Conservation (phyloP, 2,888 invertebrate species). For the Odontocerum albicorne region DNA sequence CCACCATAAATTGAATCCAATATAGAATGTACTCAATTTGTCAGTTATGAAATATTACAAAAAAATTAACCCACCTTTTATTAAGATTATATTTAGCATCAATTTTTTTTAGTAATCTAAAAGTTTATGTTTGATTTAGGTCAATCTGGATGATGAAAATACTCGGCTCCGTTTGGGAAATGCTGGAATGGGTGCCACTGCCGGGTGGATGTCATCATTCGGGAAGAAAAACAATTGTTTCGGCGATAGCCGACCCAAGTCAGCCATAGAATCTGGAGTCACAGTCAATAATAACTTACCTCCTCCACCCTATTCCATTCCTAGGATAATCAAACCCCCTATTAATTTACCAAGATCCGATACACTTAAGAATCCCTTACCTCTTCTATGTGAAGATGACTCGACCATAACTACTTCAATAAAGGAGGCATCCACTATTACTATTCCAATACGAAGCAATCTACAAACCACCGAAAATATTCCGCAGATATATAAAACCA, state of each 20-base stretch:
- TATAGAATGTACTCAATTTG: no score
- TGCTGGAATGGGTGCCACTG: slow-evolving; percentile 34
- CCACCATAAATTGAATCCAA: no score
- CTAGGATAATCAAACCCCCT: slow-evolving; percentile 32
- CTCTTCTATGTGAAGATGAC: slow-evolving; percentile 32
- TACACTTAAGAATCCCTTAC: slow-evolving; percentile 19
- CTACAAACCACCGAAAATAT: slow-evolving; percentile 41
- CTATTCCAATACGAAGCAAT: slow-evolving; percentile 53
- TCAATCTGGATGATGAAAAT: slow-evolving; percentile 46
- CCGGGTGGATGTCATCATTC: slow-evolving; percentile 32
- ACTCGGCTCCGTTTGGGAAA: slow-evolving; percentile 35
- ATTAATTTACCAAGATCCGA: slow-evolving; percentile 14
- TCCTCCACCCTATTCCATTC: slow-evolving; percentile 20
- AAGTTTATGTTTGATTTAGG: slow-evolving; percentile 36
- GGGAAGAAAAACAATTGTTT: slow-evolving; percentile 36
- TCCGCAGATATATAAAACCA: slow-evolving; percentile 57
- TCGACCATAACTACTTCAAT: slow-evolving; percentile 38
- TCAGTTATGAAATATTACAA: no score
- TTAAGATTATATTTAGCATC: no score
- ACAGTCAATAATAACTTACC: slow-evolving; percentile 32
- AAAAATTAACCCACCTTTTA: no score
- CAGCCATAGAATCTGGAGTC: slow-evolving; percentile 40
- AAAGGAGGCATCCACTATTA: slow-evolving; percentile 57
- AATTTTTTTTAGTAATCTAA: neutral
- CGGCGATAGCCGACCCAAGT: slow-evolving; percentile 42